A percentile compares a stretch with the other conserved stretches of the same genome.
These are phyloP conservation scores for Aurelia aurita DNA, from an alignment of 30 jellyfish, hydroid and myxozoan genomes.

Conservation along the genomic window DNA sequence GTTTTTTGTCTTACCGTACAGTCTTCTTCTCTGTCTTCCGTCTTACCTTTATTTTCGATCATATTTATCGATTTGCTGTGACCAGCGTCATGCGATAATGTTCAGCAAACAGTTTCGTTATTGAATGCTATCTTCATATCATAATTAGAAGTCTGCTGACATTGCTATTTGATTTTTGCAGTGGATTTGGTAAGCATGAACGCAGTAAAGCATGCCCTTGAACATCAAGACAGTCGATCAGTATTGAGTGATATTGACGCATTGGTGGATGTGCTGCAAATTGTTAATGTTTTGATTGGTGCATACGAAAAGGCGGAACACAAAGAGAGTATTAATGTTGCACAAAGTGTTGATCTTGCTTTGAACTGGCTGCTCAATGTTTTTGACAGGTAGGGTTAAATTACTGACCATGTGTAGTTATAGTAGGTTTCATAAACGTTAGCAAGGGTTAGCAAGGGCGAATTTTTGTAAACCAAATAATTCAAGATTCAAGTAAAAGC, in stretches of 20 bases:
- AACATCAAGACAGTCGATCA: conserved; percentile 55
- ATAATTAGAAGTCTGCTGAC: not conserved
- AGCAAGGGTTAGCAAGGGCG: too few species aligned
- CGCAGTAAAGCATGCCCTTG: conserved; percentile 72
- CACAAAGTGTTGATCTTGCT: conserved; percentile 94
- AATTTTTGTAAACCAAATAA: too few species aligned
- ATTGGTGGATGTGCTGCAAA: conserved; percentile 87
- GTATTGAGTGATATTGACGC: conserved; percentile 67
- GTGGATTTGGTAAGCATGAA: conserved; percentile 88
- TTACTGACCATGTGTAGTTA: too few species aligned
- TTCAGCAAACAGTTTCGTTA: too few species aligned
- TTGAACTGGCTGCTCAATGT: conserved; percentile 96
- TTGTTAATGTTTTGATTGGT: conserved; percentile 68
- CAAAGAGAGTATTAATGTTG: conserved; percentile 85
- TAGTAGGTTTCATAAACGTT: too few species aligned
- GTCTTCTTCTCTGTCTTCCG: too few species aligned
- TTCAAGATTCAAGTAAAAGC: too few species aligned
- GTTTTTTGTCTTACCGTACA: too few species aligned
- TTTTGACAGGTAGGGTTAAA: conserved; percentile 83
- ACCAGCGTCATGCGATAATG: too few species aligned
- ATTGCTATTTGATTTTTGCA: conserved; percentile 19
- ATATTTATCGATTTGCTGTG: too few species aligned
- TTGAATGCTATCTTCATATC: too few species aligned
- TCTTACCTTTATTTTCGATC: too few species aligned
- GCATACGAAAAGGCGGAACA: conserved; percentile 88